These are phyloP conservation scores for Ophioderma brevispina DNA, from an alignment of 35 echinoderm and acorn worm species.

Conservation along the genomic window DNA sequence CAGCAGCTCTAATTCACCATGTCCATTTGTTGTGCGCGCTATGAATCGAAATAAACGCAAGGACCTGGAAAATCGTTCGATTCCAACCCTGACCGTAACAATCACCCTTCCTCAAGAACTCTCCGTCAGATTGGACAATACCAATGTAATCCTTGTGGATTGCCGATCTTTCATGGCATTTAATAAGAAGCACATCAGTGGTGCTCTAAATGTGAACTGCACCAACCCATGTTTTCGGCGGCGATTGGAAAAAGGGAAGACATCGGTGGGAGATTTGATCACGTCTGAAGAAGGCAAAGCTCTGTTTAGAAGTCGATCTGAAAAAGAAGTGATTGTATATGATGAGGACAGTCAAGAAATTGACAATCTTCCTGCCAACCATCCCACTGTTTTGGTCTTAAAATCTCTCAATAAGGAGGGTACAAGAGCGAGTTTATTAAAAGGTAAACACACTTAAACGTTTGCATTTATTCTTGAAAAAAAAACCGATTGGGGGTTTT, in stretches of 20 bases:
- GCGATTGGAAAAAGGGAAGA: constrained; percentile 77
- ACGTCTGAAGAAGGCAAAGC: constrained; percentile 81
- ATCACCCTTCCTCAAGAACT: constrained; percentile 45
- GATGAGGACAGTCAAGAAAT: constrained; percentile 84
- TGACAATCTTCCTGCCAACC: constrained; percentile 66
- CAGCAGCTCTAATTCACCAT: not conserved
- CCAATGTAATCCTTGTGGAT: constrained; percentile 77
- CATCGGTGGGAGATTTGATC: constrained; percentile 70
- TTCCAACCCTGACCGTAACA: not conserved
- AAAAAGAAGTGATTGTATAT: constrained; percentile 90
- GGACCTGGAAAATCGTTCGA: not conserved
- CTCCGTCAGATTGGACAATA: constrained; percentile 28
- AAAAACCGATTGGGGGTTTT: too few species aligned
- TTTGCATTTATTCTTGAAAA: too few species aligned
- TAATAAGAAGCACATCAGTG: constrained; percentile 80
- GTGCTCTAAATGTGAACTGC: constrained; percentile 89
- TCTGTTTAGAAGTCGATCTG: constrained; percentile 46
- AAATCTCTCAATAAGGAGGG: constrained; percentile 84
- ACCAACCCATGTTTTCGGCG: constrained; percentile 63
- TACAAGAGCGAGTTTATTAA: constrained; percentile 50
- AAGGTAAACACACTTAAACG: constrained; percentile 80
- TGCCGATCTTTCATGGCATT: constrained; percentile 89
- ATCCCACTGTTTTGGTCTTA: constrained; percentile 68
- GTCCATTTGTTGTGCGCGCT: not conserved
- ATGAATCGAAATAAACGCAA: not conserved